Percentiles rank a stretch among this genome's conserved stretches.
phyloP scores from a whole-genome alignment of 2,113 vertebrate species.

The Zingel zingel region DNA sequence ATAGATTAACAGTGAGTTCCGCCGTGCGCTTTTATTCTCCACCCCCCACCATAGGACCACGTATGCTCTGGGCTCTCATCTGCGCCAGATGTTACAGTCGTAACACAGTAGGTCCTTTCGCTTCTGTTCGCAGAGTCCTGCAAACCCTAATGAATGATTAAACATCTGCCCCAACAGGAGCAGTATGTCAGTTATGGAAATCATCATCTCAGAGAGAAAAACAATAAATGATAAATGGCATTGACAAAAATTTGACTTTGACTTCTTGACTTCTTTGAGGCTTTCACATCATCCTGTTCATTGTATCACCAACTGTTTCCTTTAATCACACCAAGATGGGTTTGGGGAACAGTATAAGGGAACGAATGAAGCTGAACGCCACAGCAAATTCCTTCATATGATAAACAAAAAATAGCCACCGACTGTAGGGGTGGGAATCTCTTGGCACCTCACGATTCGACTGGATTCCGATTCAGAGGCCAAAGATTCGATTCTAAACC shows the following conservation, averaged over 20 bases:
- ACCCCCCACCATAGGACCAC: neutral
- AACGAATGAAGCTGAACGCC: neutral
- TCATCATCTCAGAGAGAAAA: slow-evolving; percentile 2
- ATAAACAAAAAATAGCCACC: neutral
- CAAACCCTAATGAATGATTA: slow-evolving; percentile 51
- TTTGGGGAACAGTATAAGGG: neutral
- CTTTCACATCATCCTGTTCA: neutral
- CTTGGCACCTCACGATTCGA: too few relatives aligned
- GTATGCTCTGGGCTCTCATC: slow-evolving; percentile 42
- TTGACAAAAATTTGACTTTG: neutral
- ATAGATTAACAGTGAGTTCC: slow-evolving; percentile 54
- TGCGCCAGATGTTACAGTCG: slow-evolving; percentile 70
- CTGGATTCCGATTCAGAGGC: too few relatives aligned
- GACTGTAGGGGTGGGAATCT: neutral
- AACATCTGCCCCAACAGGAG: slow-evolving; percentile 44
- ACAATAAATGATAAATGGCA: slow-evolving; percentile 17
- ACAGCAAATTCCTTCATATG: neutral
- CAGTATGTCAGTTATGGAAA: neutral
- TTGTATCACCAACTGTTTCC: neutral
- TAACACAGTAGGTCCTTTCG: slow-evolving; percentile 56
- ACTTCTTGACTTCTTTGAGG: slow-evolving; percentile 1
- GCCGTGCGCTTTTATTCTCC: neutral
- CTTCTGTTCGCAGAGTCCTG: slow-evolving; percentile 18
- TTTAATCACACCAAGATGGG: neutral
- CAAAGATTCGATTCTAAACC: too few relatives aligned